Evolutionary conservation across 30 jellyfish, hydroid and myxozoan species (phyloP).

Genomic region (Pseudorhiza aurosa): DNA sequence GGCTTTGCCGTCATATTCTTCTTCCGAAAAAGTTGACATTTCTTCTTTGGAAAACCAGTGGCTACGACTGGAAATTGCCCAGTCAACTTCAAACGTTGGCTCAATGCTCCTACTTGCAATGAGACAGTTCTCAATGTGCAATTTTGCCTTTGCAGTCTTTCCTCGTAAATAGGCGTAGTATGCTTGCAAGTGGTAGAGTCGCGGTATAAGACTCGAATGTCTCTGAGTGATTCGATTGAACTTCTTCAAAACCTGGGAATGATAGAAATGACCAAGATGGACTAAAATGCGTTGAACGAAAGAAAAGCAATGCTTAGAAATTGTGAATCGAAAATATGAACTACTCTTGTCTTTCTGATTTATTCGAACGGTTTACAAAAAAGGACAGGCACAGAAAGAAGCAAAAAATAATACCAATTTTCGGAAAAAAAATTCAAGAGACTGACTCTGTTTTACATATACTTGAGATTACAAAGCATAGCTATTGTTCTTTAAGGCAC

Average conservation of each 20-base stretch:
- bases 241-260: slow-evolving; percentile 51
- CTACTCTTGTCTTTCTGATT: too few species aligned
- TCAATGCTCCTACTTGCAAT: slow-evolving; percentile 77
- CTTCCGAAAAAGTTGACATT: neutral
- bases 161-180: slow-evolving; percentile 70
- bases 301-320: too few species aligned
- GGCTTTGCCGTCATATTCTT: slow-evolving; percentile 45
- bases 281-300: too few species aligned
- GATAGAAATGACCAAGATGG: too few species aligned
- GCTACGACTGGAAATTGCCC: slow-evolving; percentile 65
- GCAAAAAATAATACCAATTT: too few species aligned
- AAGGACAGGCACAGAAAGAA: too few species aligned
- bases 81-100: slow-evolving; percentile 73
- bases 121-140: slow-evolving; percentile 80
- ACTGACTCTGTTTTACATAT: too few species aligned
- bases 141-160: slow-evolving; percentile 65
- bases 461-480: too few species aligned
- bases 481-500: too few species aligned
- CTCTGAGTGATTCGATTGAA: slow-evolving; percentile 20
- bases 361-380: too few species aligned
- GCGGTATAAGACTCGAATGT: slow-evolving; percentile 58
- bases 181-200: slow-evolving; percentile 85
- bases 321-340: too few species aligned
- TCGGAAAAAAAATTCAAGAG: too few species aligned
- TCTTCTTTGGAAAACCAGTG: slow-evolving; percentile 68